Evolutionary conservation across 2,888 invertebrate species (phyloP), one percentile per base, ranked within the genome.

Genomic region (Hypselothyrea guttata): DNA sequence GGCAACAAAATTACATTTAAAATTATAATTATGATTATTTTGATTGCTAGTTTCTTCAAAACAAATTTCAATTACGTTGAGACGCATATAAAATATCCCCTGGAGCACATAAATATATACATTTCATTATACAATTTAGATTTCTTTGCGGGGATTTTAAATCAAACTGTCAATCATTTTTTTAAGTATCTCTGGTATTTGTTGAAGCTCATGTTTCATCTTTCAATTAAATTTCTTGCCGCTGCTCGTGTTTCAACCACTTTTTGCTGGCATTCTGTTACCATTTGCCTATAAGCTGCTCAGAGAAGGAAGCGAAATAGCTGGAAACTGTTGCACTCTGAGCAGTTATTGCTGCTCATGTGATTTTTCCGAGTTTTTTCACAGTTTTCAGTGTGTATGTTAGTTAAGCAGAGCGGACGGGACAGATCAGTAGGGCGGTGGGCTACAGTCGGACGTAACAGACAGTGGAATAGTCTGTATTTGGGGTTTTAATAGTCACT

Each of bases 151-250:
- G 16, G 59, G 56, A 13, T 47, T 34, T 53, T 15, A 57, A 67
- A 54, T 47, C 45, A 51, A 54, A 54, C 72, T 70, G 70, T 70
- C 70, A 70, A 70, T 70, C 72, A 70, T 54, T 54, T 22, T n/a
- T 52, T 51, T 47, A 57, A 66, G 54, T 48, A 71, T 60, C 46
- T 46, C 53, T 49, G 9, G 16, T 9, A 13, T 44, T 42, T 34
- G 22, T 22, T 31, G 27, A 9, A 37, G 55, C 71, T 69, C 67
- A 69, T 49, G 56, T 69, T 71, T 61, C 69, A 66, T 41, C 35
- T 57, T 53, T 60, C 56, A 60, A 71, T 69, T 66, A 71, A 71
- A 56, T 68, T 40, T 38, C 16, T 40, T 41, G 30, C 47, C 7
- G 30, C 15, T 49, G 16, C 61, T 72, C 60, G 46, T 2, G 46